Percentiles rank a stretch among this genome's conserved stretches.
Conservation (phyloP, 2,888 invertebrate genomes). For the Phymatocera aterrima region DNA sequence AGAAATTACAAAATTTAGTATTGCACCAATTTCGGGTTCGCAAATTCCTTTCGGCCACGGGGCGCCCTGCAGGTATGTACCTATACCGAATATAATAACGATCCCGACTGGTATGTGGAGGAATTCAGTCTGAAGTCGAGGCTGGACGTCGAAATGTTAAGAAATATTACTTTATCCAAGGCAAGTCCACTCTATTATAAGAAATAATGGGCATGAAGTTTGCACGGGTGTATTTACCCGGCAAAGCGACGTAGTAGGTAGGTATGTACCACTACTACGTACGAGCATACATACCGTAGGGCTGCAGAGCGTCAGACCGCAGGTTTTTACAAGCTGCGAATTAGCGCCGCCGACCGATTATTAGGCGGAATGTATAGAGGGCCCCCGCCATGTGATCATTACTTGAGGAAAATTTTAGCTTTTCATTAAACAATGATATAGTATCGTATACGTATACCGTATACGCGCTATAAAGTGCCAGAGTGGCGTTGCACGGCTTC, state of each 20-base stretch:
- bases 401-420: conserved; percentile 28
- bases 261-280: background rate
- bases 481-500: background rate
- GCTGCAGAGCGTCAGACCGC: conserved; percentile 28
- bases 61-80: background rate
- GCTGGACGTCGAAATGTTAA: conserved; percentile 33
- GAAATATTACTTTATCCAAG: conserved; percentile 42
- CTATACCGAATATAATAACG: no score
- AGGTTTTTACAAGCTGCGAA: conserved; percentile 41
- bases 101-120: background rate
- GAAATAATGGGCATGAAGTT: conserved; percentile 40
- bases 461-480: background rate
- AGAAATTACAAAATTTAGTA: background rate
- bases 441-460: background rate
- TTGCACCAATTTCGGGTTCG: background rate
- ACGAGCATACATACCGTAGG: background rate
- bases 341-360: conserved; percentile 43
- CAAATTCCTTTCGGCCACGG: background rate
- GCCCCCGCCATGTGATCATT: conserved; percentile 32
- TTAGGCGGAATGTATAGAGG: conserved; percentile 38
- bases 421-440: conserved; percentile 32
- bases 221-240: conserved; percentile 43
- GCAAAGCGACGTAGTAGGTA: background rate
- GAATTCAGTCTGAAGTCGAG: conserved; percentile 12
- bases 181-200: conserved; percentile 40